Evolutionary conservation across 2,888 invertebrate species (phyloP), one percentile per base, ranked within the genome.

Genomic region (Apotomis betuletana): DNA sequence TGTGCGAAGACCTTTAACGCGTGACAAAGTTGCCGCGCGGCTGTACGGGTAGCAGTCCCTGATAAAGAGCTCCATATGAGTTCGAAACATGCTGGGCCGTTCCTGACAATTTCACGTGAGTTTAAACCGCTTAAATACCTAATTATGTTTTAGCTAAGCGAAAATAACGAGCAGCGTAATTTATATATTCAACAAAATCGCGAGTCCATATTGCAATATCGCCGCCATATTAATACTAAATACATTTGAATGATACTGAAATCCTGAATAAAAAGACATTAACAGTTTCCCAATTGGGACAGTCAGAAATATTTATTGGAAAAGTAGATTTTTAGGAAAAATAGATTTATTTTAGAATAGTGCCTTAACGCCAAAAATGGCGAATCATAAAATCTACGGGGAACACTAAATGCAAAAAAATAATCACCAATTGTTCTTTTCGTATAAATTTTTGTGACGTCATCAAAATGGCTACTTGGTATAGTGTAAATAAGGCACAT

Each of bases 401-500:
- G 41, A 69, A 74, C 71, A 75, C 80, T 80, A 80, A 80, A 80
- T 80, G 80, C 80, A 79, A 76, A 75, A 77, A 75, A 78, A 76
- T 75, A 77, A 78, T 79, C 80, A 80, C 80, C 77, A 77, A 79
- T 77, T 67, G 63, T 52, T 69, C 58, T 38, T 71, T 60, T 65
- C 10, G 27, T 58, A 54, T 46, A 54, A 5, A 61, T 73, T 71
- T 77, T 76, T 76, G 76, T 76, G 76, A 77, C 76, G 74, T 46
- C 67, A 55, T 67, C 72, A 70, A 71, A 74, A 69, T 63, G 65
- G 72, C 70, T 63, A 59, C 55, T 61, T 55, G 57, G 70, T 60
- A 58, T 46, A 54, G 62, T 68, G 62, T 68, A 82, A 80, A 80
- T 85, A 89, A 89, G 89, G 89, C 89, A 89, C 89, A 84, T 65